These are phyloP conservation scores for Gasterosteus aculeatus DNA, from an alignment of 2,113 vertebrate genomes.

Conservation along the genomic window DNA sequence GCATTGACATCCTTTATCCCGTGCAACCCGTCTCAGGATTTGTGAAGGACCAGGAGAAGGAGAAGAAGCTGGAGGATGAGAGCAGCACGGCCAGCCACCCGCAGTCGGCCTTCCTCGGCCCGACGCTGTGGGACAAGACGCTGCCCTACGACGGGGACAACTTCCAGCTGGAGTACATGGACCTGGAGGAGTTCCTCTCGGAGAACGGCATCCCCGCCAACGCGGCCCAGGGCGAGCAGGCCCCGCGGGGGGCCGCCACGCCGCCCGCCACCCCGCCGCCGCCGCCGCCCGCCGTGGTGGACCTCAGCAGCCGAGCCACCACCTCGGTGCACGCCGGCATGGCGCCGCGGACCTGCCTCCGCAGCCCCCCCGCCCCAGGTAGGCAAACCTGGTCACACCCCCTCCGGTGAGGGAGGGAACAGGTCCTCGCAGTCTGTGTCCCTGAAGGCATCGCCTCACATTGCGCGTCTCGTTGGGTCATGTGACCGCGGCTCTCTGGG, in stretches of 20 bases:
- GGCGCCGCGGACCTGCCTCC: conserved; percentile 88
- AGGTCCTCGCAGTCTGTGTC: neutral
- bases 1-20: neutral
- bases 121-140: conserved; percentile 99
- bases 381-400: conserved; percentile 51
- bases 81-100: conserved; percentile 80
- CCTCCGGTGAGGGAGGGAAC: neutral
- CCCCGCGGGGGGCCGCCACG: conserved; percentile 50
- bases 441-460: neutral
- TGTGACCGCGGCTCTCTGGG: neutral
- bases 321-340: conserved; percentile 86
- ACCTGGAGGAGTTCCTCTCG: conserved; percentile 98
- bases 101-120: conserved; percentile 96
- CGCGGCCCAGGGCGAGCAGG: conserved; percentile 85
- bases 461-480: neutral
- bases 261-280: conserved; percentile 72
- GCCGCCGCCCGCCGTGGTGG: conserved; percentile 84
- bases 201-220: conserved; percentile 98
- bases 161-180: conserved; percentile 99
- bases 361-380: conserved; percentile 91
- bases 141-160: conserved; percentile 96
- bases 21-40: conserved; percentile 82
- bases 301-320: conserved; percentile 91
- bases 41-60: conserved; percentile 92
- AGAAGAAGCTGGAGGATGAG: conserved; percentile 95